Percentiles rank a stretch among this genome's conserved stretches.
Evolutionary conservation across 64 coral and sea anemone genomes (phyloP).

Genomic region (Pocillopora verrucosa): DNA sequence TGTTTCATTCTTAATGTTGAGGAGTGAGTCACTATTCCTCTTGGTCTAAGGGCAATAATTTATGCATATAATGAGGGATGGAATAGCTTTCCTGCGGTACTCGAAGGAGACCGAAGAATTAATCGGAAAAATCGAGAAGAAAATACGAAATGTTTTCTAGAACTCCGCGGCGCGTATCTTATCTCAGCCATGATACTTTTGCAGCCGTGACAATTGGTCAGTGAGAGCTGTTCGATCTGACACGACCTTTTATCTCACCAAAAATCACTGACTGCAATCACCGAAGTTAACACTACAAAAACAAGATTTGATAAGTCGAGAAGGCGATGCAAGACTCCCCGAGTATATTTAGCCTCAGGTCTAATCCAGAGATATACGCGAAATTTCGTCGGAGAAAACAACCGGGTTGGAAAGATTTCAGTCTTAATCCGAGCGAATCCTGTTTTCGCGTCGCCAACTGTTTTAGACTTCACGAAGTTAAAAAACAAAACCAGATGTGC

Average conservation of each 20-base stretch:
- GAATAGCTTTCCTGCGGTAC: neutral
- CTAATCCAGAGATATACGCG: constrained; percentile 5
- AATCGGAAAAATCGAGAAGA: neutral
- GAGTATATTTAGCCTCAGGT: neutral
- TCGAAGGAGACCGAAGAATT: neutral
- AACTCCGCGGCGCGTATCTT: neutral
- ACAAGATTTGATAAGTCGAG: neutral
- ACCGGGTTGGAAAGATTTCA: neutral
- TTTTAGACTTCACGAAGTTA: neutral
- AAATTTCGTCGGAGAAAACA: constrained; percentile 10
- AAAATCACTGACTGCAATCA: constrained; percentile 20
- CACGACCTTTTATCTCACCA: constrained; percentile 6
- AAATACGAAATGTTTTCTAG: neutral
- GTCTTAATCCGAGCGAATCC: neutral
- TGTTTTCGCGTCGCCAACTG: constrained; percentile 11
- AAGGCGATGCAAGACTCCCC: neutral
- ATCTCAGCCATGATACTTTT: neutral
- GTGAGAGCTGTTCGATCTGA: constrained; percentile 1
- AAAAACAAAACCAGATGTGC: neutral
- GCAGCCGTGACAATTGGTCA: neutral
- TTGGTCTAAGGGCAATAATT: neutral
- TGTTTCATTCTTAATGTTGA: neutral
- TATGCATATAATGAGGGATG: neutral
- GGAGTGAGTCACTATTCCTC: neutral
- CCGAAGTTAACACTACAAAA: constrained; percentile 6